Base-by-base conservation (phyloP, 2,113 vertebrate genomes). In the Natator depressus region DNA sequence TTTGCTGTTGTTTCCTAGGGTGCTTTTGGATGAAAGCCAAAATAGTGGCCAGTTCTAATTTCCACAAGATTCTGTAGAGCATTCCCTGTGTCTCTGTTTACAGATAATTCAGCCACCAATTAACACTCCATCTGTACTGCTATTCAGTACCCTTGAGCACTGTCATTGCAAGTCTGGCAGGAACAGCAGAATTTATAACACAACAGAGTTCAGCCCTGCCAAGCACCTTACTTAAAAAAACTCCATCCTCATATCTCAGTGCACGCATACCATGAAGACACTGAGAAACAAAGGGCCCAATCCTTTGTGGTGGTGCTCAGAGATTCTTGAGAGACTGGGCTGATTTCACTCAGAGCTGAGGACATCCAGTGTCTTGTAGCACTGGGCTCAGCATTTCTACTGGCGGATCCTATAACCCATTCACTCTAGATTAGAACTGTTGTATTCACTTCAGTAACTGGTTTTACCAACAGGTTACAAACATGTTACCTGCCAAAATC, bases 351-450 rank as follows among this genome's bases (percentile, higher is more conserved):
- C 10, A 46, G 6, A 54, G 16, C 62, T 31, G 50, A 54, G 20
- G 2, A 25, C 53, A 1, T 5, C 7, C 4, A 55, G 3, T 12
- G 1, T 10, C 14, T 29, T 8, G 3, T 20, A 16, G 12, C 9
- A 2, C 0, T 0, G 0, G 24, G 24, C 10, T 31, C 25, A 46
- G 1, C 0, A 5, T 2, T 2, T 46, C 22, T 76, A 27, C 11
- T 25, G 62, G 65, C 14, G 19, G 9, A 69, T n/a, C 35, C 49
- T 29, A 3, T 8, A 46, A 14, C 24, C 11, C 5, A n/a, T 35
- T 54, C 0, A 1, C n/a, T 88, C 42, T 72, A 0, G 0, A 78
- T 80, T 29, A 29, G 84, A 72, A 85, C 27, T 11, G 8, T 16
- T 42, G 22, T 0, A 72, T 46, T n/a, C 83, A 25, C 57, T 8